Conservation (phyloP, 2,113 vertebrate species). For the Gymnarchus niloticus region DNA sequence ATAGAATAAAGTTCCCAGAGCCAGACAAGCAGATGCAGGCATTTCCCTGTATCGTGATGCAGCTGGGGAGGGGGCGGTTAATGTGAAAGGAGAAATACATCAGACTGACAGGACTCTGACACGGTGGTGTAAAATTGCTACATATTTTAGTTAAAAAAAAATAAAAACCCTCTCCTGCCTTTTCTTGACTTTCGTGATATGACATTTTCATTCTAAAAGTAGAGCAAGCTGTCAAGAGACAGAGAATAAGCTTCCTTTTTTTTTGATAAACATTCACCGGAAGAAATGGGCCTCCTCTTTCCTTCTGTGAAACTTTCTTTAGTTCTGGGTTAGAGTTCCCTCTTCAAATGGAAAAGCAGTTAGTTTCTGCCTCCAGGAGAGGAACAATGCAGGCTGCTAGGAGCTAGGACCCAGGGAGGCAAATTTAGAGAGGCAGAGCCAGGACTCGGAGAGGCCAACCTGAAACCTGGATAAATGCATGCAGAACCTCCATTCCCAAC, state of each 20-base stretch:
- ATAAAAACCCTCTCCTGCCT: neutral
- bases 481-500: no score
- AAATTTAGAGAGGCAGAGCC: neutral
- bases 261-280: neutral
- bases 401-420: neutral
- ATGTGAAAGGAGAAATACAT: neutral
- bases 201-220: neutral
- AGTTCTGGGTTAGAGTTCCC: neutral
- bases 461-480: no score
- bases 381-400: neutral
- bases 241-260: neutral
- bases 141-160: slow-evolving; percentile 9
- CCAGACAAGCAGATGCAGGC: neutral
- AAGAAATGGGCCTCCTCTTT: neutral
- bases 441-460: neutral
- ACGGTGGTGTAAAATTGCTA: neutral
- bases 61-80: neutral
- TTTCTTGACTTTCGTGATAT: neutral
- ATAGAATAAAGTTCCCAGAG: neutral
- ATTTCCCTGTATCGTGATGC: neutral
- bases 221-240: neutral
- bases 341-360: neutral
- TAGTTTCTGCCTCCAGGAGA: neutral
- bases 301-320: neutral
- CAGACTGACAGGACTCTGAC: neutral